Conservation (phyloP, 2,888 invertebrate genomes). For the Lithophane leautieri region DNA sequence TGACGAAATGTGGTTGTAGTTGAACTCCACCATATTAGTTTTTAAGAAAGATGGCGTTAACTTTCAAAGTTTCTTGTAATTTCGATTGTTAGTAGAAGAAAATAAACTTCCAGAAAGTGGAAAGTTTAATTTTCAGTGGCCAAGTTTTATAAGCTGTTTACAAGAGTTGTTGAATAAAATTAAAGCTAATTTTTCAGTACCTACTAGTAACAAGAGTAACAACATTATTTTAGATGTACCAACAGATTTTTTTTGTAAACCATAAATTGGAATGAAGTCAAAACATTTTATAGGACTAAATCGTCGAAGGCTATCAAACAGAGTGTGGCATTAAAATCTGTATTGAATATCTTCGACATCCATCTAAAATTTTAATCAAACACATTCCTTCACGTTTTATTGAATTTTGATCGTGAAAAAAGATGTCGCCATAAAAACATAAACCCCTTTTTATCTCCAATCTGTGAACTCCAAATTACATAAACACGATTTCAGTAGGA, state of each 20-base stretch:
- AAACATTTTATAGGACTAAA: background rate
- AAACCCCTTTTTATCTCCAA: constrained; percentile 61
- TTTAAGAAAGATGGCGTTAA: background rate
- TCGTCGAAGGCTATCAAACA: background rate
- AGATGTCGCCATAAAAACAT: constrained; percentile 39
- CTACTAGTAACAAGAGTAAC: background rate
- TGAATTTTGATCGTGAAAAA: constrained; percentile 24
- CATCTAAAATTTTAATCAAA: constrained; percentile 27
- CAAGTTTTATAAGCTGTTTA: background rate
- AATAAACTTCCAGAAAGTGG: background rate
- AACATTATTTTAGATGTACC: too few species aligned
- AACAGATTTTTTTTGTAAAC: background rate
- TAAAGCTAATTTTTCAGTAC: background rate
- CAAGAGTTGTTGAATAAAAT: background rate
- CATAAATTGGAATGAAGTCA: background rate
- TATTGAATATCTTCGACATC: background rate
- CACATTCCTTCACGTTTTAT: constrained; percentile 14
- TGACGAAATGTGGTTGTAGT: background rate
- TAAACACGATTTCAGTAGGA: constrained; percentile 37
- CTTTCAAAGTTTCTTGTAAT: background rate
- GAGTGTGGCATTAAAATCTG: background rate
- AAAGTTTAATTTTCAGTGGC: background rate
- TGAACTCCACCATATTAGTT: background rate
- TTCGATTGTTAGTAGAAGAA: background rate
- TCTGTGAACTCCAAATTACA: constrained; percentile 37